Evolutionary conservation across 2,113 vertebrate species (phyloP), one percentile per base, ranked within the genome.

Genomic region (Bos indicus): DNA sequence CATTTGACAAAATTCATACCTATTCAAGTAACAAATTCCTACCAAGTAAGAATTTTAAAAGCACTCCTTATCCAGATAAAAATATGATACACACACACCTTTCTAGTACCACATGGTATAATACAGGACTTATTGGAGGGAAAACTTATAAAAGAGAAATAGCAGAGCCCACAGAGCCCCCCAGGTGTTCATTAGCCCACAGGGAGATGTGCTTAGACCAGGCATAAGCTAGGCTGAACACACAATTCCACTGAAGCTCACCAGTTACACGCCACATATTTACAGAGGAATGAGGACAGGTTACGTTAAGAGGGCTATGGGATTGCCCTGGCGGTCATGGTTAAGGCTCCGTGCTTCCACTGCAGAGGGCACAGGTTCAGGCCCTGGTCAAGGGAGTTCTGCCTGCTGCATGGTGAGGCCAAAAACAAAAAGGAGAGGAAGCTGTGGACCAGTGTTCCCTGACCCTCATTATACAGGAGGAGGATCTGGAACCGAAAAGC

Each of bases 231-330:
- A 25, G 87, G 30, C 40, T 16, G 16, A 17, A 4, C 19, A 10
- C 21, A 16, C n/a, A 15, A 0, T 2, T 0, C 3, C 36, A 14
- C 46, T 25, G 28, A 8, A 36, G 14, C 64, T 1, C n/a, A 13
- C 15, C 30, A 4, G 0, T 30, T 1, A 46, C 1, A 2, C 11
- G 7, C 9, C 14, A 10, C 7, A 2, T 4, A 0, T 23, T 33
- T 2, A n/a, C 1, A 57, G 51, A n/a, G n/a, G 33, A 2, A 21
- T 17, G 14, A 19, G 15, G 4, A 5, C 74, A 52, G 84, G 60
- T 0, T 2, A 2, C 52, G 1, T 3, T 40, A 1, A 0, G 52
- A 28, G 60, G 28, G 51, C 52, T 2, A 3, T 5, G 26, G 40
- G 71, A 0, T 23, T 7, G 3, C 12, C 71, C 71, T 7, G 12